Base-by-base conservation (phyloP, 1,140 invertebrate genomes). In the Diachasmimorpha longicaudata region DNA sequence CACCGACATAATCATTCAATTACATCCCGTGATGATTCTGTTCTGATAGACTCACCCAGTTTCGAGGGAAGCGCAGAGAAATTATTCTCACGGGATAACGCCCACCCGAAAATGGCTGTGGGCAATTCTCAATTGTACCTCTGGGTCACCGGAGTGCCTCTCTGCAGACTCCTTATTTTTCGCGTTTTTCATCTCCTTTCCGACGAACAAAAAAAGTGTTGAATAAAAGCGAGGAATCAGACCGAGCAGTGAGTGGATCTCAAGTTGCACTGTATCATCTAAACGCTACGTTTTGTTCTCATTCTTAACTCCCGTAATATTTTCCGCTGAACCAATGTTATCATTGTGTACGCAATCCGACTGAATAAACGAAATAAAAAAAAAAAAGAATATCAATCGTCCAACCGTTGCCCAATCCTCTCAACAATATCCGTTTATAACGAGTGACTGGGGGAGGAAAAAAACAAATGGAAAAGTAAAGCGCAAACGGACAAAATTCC, bases 181-280 rank as follows among this genome's bases (percentile, higher is more conserved):
- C 58, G 31, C 58, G 19, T 19, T 31, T 63, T 63, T 23, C 23
- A 31, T 23, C 58, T 31, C 58, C 31, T 72, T 48, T 55, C 69
- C 10, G 5, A 31, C 2, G 6, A 31, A 31, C 2, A 6, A 31
- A 31, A 31, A 63, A 10, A 63, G 3, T 8, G 39, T 31, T 39
- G 36, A 42, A 74, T 44, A 52, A 58, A 76, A 76, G 69, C 48
- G 68, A 42, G 68, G 55, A 70, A 72, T 70, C 73, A 23, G 25
- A 23, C n/a, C 66, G 70, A 76, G 21, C 23, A 55, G 44, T 36
- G 72, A 75, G 58, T 67, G 69, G 70, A 81, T 84, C 84, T 86
- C 85, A 80, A 81, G 82, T 86, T 86, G 85, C 85, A 85, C 81
- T 83, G 82, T 83, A 81, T 85, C 84, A 84, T 81, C 80, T 63